Percentiles rank a stretch among this genome's conserved stretches.
Evolutionary conservation across 2,113 vertebrate species (phyloP).

Genomic region (Tricholaema leucomelas): DNA sequence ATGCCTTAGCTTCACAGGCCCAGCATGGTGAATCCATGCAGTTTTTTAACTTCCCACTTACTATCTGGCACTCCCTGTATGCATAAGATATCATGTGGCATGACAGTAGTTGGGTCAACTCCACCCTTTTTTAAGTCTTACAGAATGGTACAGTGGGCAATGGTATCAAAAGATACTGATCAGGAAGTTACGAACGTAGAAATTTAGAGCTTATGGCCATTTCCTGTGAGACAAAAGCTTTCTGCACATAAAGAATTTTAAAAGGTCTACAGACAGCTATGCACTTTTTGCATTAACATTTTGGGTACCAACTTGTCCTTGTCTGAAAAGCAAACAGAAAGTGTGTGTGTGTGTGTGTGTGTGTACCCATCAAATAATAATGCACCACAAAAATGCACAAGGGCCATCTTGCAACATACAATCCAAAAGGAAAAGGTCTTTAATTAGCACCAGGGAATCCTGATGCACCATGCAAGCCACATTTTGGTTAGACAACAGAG

Average conservation of each 20-base stretch:
- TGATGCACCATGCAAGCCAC: not conserved
- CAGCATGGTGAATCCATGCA: not conserved
- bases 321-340: not conserved
- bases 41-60: not conserved
- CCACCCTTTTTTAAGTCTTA: not conserved
- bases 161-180: not conserved
- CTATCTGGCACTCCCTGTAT: not conserved
- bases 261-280: not conserved
- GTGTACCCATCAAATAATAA: not conserved
- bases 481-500: accelerated
- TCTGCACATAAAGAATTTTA: not conserved
- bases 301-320: not conserved
- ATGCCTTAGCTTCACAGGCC: not conserved
- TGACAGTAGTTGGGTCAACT: not conserved
- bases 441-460: not conserved
- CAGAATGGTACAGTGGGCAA: not conserved
- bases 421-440: not conserved
- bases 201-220: not conserved
- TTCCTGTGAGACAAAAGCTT: not conserved
- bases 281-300: not conserved
- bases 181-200: not conserved
- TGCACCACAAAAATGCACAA: not conserved
- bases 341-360: no score
- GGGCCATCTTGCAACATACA: accelerated
- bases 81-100: not conserved